phyloP scores from a whole-genome alignment of 2,888 invertebrate genomes.

The Ennomos erosarius region DNA sequence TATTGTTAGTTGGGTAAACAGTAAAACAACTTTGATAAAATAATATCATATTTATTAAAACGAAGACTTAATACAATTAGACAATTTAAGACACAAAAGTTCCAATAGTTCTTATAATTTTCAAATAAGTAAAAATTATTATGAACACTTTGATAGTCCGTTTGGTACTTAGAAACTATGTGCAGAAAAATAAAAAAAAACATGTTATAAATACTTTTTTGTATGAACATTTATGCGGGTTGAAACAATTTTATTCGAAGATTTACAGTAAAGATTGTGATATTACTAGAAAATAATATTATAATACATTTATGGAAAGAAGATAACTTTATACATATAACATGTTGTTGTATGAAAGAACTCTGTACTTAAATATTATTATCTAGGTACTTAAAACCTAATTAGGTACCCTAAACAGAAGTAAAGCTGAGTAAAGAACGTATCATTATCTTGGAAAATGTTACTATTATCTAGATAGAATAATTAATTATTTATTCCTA shows the following conservation, averaged over 20 bases:
- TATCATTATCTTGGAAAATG: constrained; percentile 23
- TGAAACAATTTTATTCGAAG: too few species aligned
- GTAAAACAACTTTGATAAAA: constrained; percentile 21
- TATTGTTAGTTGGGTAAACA: not conserved
- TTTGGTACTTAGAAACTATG: constrained; percentile 36
- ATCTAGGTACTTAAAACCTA: too few species aligned
- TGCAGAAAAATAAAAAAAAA: constrained; percentile 4
- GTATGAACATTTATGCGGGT: too few species aligned
- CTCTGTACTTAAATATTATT: too few species aligned
- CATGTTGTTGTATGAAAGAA: too few species aligned
- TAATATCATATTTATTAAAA: constrained; percentile 39
- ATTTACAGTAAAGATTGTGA: too few species aligned
- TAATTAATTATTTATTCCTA: constrained; percentile 29
- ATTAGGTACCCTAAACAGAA: too few species aligned
- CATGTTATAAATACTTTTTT: not conserved
- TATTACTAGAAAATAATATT: too few species aligned
- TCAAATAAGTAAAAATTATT: constrained; percentile 43
- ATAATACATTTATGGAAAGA: not conserved
- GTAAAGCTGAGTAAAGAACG: constrained; percentile 10
- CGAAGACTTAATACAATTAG: constrained; percentile 39
- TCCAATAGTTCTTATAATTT: constrained; percentile 35
- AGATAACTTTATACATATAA: not conserved
- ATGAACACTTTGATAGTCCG: constrained; percentile 54
- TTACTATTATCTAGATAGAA: constrained; percentile 22
- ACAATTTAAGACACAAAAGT: constrained; percentile 37